These are phyloP conservation scores for Sminthurinus aureus DNA, from an alignment of 2,888 invertebrate species.

Conservation along the genomic window DNA sequence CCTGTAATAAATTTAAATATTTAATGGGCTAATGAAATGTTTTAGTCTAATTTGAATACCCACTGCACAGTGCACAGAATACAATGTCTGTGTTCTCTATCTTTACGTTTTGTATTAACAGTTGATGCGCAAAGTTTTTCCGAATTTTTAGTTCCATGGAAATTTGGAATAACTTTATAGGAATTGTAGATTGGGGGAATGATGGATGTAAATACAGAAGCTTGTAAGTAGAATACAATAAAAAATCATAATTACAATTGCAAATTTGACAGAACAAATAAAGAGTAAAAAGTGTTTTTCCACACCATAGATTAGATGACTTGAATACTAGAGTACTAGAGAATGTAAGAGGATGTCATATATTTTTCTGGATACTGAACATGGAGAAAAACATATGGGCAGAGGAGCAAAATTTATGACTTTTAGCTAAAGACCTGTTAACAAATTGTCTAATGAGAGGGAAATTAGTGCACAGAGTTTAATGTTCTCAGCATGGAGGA, in stretches of 20 bases:
- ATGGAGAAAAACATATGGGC: not conserved
- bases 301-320: no score
- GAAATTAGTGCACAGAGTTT: conserved; percentile 39
- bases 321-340: no score
- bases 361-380: no score
- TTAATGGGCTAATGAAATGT: not conserved
- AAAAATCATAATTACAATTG: not conserved
- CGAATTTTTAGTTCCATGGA: not conserved
- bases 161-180: not conserved
- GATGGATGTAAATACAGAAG: no score
- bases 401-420: conserved; percentile 20
- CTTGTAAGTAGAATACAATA: no score
- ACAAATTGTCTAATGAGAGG: conserved; percentile 44
- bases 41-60: not conserved
- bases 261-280: not conserved
- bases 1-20: conserved; percentile 5
- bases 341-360: no score
- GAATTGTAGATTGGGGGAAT: no score
- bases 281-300: not conserved
- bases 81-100: not conserved
- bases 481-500: not conserved
- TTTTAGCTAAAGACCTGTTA: conserved; percentile 35
- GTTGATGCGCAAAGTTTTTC: not conserved
- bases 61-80: not conserved
- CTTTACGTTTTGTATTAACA: not conserved